Conservation (phyloP, 2,888 invertebrate species). For the Gastracanthus pulcherrimus region DNA sequence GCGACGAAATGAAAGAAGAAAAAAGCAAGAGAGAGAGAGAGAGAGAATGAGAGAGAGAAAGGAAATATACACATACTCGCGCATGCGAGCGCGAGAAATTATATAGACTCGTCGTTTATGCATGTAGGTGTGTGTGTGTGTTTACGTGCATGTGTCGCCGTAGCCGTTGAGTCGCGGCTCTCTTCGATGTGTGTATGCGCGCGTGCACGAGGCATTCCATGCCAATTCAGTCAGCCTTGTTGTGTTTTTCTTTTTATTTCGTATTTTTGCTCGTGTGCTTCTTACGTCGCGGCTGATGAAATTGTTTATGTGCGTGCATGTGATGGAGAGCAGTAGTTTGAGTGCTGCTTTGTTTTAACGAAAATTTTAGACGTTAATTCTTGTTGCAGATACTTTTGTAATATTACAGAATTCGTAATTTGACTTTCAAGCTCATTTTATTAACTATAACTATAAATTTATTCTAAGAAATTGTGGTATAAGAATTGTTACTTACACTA, state of each 20-base stretch:
- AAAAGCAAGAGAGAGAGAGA: background rate
- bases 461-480: too few species aligned
- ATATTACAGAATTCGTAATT: too few species aligned
- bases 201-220: background rate
- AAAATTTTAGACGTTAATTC: too few species aligned
- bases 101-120: background rate
- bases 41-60: slow-evolving; percentile 13
- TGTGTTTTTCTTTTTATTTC: background rate
- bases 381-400: too few species aligned
- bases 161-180: background rate
- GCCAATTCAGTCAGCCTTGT: slow-evolving; percentile 10
- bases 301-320: background rate
- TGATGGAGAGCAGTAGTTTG: background rate
- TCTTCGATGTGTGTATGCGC: too few species aligned
- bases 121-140: background rate
- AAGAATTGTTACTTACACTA: too few species aligned
- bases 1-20: slow-evolving; percentile 23
- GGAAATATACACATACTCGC: background rate
- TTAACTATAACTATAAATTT: too few species aligned
- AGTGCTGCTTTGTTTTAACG: background rate
- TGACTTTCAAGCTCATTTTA: too few species aligned
- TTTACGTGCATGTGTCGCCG: background rate
- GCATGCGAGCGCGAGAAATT: slow-evolving; percentile 19
- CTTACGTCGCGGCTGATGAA: background rate
- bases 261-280: background rate